Evolutionary conservation across 2,113 vertebrate species (phyloP), one percentile per base, ranked within the genome.

Genomic region (Clarias magur): DNA sequence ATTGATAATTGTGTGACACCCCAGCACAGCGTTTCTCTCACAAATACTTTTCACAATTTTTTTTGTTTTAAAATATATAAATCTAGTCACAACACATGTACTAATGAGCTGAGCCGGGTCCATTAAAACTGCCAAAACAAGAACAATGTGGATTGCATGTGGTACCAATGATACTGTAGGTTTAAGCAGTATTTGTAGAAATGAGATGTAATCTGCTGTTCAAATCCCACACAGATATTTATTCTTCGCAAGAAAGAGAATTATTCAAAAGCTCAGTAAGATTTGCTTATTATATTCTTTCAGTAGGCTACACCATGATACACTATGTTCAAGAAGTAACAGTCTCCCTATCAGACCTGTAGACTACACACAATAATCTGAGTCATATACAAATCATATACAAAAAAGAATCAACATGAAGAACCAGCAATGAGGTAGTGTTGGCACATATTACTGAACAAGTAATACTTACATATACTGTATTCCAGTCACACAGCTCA

Each of bases 381-480:
- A 42, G 17, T 54, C 65, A 72, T 57, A 72, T 70, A 56, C 16
- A 81, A 81, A 38, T 25, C 9, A 70, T 56, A 57, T 27, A 23
- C 53, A 80, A 57, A 80, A 68, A 48, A 65, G 38, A 65, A 34
- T 54, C 42, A 30, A 13, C 59, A 78, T 21, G 56, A 21, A 62
- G 75, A 27, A 48, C n/a, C 60, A 80, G 85, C 53, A 68, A 54
- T 80, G 76, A 86, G 85, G 70, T 86, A 86, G 85, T 80, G 62
- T 86, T 67, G 73, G 75, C 48, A 80, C 42, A 86, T 65, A 86
- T 79, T 54, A 86, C 68, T 68, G 79, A 57, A 42, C 48, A 42
- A 57, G 56, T 62, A 76, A 85, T 76, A 83, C 82, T 53, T n/a
- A 83, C 27, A 13, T 19, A 83, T 67, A n/a, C 67, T 10, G 60